phyloP scores from a whole-genome alignment of 2,797 vertebrate species.

The Gymnoscopelus microlampas region DNA sequence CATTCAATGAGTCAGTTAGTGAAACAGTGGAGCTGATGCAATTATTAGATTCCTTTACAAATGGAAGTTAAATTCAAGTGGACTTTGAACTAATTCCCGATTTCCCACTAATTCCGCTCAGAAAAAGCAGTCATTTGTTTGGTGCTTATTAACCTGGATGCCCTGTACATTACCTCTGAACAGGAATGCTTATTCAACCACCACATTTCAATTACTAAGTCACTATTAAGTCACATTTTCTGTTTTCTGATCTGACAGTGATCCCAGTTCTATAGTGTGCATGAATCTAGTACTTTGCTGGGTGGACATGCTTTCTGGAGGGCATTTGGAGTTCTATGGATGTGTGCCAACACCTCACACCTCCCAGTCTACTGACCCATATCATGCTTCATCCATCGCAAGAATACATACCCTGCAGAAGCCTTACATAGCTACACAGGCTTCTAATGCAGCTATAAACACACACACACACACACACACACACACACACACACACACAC shows the following conservation, averaged over 20 bases:
- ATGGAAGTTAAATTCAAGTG: not conserved
- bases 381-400: slow-evolving; percentile 22
- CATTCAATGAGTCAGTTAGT: slow-evolving; percentile 6
- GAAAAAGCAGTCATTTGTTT: not conserved
- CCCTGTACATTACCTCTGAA: not conserved
- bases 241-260: slow-evolving; percentile 15
- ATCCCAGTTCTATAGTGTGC: slow-evolving; percentile 9
- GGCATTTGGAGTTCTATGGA: slow-evolving; percentile 42
- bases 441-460: slow-evolving; percentile 18
- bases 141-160: not conserved
- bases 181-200: not conserved
- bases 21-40: slow-evolving; percentile 7
- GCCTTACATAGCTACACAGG: slow-evolving; percentile 20
- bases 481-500: slow-evolving; percentile 5
- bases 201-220: slow-evolving; percentile 4
- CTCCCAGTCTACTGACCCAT: slow-evolving; percentile 31
- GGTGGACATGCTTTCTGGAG: slow-evolving; percentile 45
- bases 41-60: not conserved
- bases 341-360: slow-evolving; percentile 36
- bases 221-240: not conserved
- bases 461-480: not conserved
- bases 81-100: slow-evolving; percentile 4
- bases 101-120: not conserved
- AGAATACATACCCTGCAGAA: not conserved
- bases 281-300: slow-evolving; percentile 13